phyloP scores from a whole-genome alignment of 2,113 vertebrate species.

The Nipponia nippon region DNA sequence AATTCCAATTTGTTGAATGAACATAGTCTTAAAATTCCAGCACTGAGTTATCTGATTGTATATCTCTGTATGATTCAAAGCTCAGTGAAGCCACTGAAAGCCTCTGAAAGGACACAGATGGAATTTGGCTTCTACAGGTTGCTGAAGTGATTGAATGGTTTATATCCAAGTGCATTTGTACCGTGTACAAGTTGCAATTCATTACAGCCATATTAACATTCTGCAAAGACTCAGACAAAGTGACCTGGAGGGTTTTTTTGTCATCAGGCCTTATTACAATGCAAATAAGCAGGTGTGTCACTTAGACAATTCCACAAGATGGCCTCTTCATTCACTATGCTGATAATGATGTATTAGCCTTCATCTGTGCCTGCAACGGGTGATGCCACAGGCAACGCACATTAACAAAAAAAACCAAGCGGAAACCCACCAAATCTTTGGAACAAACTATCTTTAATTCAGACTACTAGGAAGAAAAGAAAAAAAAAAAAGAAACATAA shows the following conservation, averaged over 20 bases:
- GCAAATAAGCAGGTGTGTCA: not conserved
- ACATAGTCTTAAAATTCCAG: not conserved
- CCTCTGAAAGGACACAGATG: not conserved
- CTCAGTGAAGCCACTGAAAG: not conserved
- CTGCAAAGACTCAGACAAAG: slow-evolving; percentile 23
- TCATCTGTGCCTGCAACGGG: not conserved
- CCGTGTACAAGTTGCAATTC: not conserved
- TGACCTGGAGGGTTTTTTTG: slow-evolving; percentile 16
- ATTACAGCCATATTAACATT: slow-evolving; percentile 18
- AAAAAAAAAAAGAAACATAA: not conserved
- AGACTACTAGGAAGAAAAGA: not conserved
- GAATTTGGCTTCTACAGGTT: not conserved
- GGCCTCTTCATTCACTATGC: not conserved
- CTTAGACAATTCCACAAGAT: not conserved
- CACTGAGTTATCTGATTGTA: not conserved
- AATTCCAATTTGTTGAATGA: not conserved
- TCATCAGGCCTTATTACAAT: not conserved
- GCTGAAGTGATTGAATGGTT: not conserved
- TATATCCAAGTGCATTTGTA: not conserved
- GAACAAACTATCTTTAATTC: not conserved
- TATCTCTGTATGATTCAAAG: not conserved
- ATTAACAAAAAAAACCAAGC: not conserved
- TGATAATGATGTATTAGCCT: slow-evolving; percentile 4
- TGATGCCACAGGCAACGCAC: not conserved
- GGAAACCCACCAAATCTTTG: not conserved